Base-by-base conservation (phyloP, 2,113 vertebrate genomes). In the Elachura formosa region DNA sequence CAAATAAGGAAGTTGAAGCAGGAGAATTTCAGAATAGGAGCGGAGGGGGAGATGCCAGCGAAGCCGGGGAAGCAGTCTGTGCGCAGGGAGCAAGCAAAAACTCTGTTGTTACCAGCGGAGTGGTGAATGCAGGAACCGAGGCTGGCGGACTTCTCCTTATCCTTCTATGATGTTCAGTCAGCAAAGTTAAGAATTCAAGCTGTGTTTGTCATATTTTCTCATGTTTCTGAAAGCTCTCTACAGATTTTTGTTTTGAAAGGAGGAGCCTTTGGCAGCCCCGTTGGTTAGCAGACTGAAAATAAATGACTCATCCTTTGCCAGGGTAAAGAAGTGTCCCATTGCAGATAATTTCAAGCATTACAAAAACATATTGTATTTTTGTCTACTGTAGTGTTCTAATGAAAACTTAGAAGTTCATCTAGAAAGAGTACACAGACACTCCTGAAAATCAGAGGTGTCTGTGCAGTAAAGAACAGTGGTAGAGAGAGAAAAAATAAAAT, bases 1-100 rank as follows among this genome's bases (percentile, higher is more conserved):
- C 99, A 99, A 99, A 99, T 99, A 99, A 99, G 99, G 99, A 98
- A 98, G 97, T 97, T 51, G 95, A 97, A 90, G 94, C 96, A 38
- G 88, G 95, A 98, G 98, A 96, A 97, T 98, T 98, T 98, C 98
- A 98, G 96, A 98, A 98, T 98, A 98, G 62, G 91, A 98, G 98
- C 87, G 34, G 25, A 63, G 49, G 95, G 89, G 83, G 87, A 81
- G 94, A 56, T 51, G 87, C 64, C 21, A 61, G 93, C 87, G 94
- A 49, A 52, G 84, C 84, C 34, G 68, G 79, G 72, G 89, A 85
- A 90, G 68, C 51, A 0, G 52, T 1, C 34, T 25, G 31, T 1
- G 52, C 9, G 62, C 72, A 4, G 78, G 74, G 71, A 77, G 67
- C 86, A 1, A n/a, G n/a, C n/a, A n/a, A n/a, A n/a, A n/a, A n/a